Evolutionary conservation across 2,113 vertebrate species (phyloP).

Genomic region (Rhinopomastus cyanomelas): DNA sequence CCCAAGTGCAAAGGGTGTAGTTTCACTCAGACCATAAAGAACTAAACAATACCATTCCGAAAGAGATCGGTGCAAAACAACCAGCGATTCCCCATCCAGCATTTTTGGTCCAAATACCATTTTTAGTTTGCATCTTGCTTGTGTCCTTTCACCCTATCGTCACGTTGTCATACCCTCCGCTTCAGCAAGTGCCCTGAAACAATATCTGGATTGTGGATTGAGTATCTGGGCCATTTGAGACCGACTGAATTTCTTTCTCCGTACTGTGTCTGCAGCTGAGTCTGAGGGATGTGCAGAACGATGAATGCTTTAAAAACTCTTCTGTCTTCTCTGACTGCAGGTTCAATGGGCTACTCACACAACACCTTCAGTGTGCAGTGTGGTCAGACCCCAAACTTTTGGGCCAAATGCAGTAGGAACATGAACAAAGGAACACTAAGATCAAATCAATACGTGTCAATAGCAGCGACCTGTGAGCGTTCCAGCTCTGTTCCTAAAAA

Average conservation of each 20-base stretch:
- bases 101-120: background rate
- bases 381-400: background rate
- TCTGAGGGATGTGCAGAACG: background rate
- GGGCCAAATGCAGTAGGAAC: background rate
- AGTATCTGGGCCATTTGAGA: background rate
- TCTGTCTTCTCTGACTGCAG: background rate
- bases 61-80: background rate
- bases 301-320: too few species aligned
- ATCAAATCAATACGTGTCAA: background rate
- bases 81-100: background rate
- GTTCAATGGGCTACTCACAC: background rate
- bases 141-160: background rate
- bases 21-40: background rate
- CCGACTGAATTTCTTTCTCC: background rate
- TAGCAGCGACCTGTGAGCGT: background rate
- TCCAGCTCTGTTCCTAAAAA: background rate
- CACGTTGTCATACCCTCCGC: background rate
- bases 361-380: background rate
- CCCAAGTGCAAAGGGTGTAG: background rate
- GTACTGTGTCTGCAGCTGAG: background rate
- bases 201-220: background rate
- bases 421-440: background rate
- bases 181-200: background rate
- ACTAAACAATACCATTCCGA: background rate
- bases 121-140: background rate